Conservation (phyloP, 2,797 vertebrate species). For the Micropoecilia bifurca region DNA sequence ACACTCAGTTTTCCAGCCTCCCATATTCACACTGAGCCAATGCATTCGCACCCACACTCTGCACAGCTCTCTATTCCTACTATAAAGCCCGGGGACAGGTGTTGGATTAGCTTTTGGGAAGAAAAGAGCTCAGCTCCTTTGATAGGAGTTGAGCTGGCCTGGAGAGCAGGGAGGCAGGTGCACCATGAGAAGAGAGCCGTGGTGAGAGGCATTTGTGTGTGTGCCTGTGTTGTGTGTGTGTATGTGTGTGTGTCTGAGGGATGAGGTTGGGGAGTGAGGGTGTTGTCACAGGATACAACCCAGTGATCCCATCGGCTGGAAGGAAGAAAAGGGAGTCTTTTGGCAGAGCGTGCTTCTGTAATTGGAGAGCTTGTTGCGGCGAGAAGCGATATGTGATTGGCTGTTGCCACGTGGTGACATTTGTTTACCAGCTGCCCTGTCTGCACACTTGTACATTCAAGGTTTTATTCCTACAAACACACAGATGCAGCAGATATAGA, state of each 20-base stretch:
- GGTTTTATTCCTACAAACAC: conserved; percentile 21
- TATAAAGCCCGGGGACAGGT: conserved; percentile 81
- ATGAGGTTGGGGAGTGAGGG: conserved; percentile 5
- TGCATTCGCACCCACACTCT: conserved; percentile 48
- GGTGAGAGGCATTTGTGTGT: conserved; percentile 26
- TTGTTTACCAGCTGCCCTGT: conserved; percentile 65
- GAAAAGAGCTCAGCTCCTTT: conserved; percentile 79
- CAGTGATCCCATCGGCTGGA: conserved; percentile 74
- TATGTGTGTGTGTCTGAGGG: conserved; percentile 35
- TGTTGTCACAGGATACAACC: conserved; percentile 61
- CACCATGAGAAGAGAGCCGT: conserved; percentile 56
- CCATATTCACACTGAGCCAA: conserved; percentile 50
- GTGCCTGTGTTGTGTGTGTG: conserved; percentile 38
- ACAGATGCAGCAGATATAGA: conserved; percentile 7
- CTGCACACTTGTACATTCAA: conserved; percentile 35
- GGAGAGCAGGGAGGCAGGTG: conserved; percentile 79
- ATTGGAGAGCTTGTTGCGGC: conserved; percentile 74
- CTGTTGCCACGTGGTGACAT: conserved; percentile 71
- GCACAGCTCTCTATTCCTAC: conserved; percentile 63
- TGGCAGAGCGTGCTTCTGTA: conserved; percentile 73
- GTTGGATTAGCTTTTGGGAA: conserved; percentile 81
- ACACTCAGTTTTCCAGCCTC: conserved; percentile 24
- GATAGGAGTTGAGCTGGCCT: conserved; percentile 79
- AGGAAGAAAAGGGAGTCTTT: conserved; percentile 57
- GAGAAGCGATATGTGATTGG: conserved; percentile 70